phyloP scores from a whole-genome alignment of 2,113 vertebrate genomes.

The Calidris pygmaea region DNA sequence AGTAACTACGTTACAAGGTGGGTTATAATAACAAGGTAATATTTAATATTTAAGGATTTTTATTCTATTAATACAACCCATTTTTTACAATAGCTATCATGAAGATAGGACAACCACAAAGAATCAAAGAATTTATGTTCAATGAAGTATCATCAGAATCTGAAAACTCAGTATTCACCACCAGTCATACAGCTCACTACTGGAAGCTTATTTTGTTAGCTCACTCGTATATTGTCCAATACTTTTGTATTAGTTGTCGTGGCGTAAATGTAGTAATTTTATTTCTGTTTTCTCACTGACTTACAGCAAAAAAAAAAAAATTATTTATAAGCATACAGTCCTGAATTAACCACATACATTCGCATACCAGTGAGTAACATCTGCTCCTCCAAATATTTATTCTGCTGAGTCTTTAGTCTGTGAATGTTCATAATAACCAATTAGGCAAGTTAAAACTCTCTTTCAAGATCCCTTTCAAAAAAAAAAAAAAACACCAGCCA shows the following conservation, averaged over 20 bases:
- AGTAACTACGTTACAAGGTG: neutral
- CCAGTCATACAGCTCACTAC: neutral
- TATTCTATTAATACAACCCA: neutral
- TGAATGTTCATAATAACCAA: neutral
- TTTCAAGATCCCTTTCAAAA: neutral
- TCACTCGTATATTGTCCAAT: neutral
- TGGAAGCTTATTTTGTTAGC: neutral
- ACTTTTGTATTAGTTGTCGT: neutral
- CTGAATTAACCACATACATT: neutral
- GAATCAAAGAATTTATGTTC: neutral
- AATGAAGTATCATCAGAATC: neutral
- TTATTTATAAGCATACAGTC: neutral
- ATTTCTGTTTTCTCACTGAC: neutral
- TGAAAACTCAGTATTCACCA: neutral
- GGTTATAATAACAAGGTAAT: neutral
- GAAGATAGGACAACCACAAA: neutral
- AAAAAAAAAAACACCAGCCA: neutral
- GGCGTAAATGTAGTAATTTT: neutral
- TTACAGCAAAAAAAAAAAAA: neutral
- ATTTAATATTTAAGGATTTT: neutral
- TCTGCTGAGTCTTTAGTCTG: neutral
- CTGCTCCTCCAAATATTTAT: slow-evolving; percentile 4
- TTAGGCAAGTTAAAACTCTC: neutral
- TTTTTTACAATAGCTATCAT: neutral
- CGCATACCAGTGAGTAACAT: neutral